Conservation (phyloP, 2,113 vertebrate genomes). For the Plestiodon gilberti region DNA sequence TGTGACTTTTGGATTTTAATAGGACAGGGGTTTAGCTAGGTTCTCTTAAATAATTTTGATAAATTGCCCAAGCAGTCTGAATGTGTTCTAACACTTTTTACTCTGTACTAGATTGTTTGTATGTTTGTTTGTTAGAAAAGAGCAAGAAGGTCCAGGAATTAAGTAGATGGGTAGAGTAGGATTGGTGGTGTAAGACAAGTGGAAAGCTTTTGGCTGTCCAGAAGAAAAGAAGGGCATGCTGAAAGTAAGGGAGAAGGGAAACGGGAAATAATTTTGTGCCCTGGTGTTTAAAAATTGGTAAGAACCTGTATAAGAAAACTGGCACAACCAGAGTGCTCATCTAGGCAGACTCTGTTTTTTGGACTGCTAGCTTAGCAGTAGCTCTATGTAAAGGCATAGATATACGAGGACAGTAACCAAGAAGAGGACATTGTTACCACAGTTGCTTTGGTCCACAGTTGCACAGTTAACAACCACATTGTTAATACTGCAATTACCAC, state of each 20-base stretch:
- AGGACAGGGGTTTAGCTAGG: neutral
- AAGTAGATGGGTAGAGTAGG: neutral
- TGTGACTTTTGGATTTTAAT: slow-evolving; percentile 22
- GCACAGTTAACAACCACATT: no score
- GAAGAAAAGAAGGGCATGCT: neutral
- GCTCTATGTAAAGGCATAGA: neutral
- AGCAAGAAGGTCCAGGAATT: neutral
- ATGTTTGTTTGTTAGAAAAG: slow-evolving; percentile 3
- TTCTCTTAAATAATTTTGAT: neutral
- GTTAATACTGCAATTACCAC: no score
- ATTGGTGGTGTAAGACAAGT: neutral
- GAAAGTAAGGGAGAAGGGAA: neutral
- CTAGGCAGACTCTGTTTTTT: no score
- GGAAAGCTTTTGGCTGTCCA: neutral
- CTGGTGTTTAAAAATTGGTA: neutral
- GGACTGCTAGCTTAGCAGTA: neutral
- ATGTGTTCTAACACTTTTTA: neutral
- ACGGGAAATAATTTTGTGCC: neutral
- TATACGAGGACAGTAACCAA: neutral
- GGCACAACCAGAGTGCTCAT: neutral
- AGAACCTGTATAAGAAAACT: neutral
- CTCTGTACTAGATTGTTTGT: neutral
- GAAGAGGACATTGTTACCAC: neutral
- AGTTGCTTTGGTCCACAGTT: no score
- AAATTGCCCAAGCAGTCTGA: neutral